Evolutionary conservation across 2,888 invertebrate species (phyloP).

Genomic region (Tenthredo scrophulariae): DNA sequence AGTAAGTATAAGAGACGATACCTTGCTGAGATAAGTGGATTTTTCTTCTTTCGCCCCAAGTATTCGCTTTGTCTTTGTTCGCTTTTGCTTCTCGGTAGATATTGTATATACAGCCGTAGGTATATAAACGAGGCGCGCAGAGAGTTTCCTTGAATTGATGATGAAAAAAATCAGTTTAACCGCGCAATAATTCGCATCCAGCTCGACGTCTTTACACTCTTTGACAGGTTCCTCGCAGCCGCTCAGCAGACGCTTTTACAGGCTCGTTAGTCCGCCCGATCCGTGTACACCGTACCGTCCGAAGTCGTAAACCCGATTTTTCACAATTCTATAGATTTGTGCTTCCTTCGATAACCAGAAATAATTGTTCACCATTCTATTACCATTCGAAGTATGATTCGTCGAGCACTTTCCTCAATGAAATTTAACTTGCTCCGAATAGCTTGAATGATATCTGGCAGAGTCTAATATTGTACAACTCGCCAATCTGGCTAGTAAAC

Average conservation of each 20-base stretch:
- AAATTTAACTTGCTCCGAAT: background rate
- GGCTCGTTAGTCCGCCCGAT: slow-evolving; percentile 51
- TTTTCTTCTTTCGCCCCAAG: background rate
- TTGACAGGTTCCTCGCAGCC: slow-evolving; percentile 51
- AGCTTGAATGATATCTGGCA: too few species aligned
- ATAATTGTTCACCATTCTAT: background rate
- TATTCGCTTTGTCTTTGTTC: slow-evolving; percentile 39
- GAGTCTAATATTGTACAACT: background rate
- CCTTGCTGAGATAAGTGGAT: background rate
- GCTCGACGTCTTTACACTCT: slow-evolving; percentile 52
- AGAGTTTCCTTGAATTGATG: slow-evolving; percentile 42
- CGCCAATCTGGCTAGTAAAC: background rate
- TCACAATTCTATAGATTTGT: slow-evolving; percentile 31
- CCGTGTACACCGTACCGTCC: slow-evolving; percentile 32
- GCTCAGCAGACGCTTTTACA: slow-evolving; percentile 50
- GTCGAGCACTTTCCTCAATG: background rate
- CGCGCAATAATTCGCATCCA: slow-evolving; percentile 53
- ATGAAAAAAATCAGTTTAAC: slow-evolving; percentile 51
- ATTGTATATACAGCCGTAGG: background rate
- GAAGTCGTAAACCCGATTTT: slow-evolving; percentile 48
- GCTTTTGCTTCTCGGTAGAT: background rate
- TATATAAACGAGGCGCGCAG: background rate
- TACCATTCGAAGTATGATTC: background rate
- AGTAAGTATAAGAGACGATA: background rate
- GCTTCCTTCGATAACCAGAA: slow-evolving; percentile 15